phyloP scores from a whole-genome alignment of 2,113 vertebrate genomes.

The Pan paniscus region DNA sequence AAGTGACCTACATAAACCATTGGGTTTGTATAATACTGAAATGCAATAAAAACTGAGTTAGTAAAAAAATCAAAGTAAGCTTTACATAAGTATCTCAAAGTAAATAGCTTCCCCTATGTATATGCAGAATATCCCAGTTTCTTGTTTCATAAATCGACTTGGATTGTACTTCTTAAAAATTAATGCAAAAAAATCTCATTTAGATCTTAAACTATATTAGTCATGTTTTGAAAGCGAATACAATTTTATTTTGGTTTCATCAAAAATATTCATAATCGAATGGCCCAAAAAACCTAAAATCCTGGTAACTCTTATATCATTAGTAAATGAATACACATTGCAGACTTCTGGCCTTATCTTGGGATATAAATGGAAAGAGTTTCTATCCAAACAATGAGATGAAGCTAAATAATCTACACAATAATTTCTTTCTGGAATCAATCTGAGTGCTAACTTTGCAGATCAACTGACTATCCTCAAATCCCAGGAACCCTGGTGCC shows the following conservation, averaged over 20 bases:
- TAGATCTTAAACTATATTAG: background rate
- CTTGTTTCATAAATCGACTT: background rate
- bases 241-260: background rate
- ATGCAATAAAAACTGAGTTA: background rate
- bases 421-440: background rate
- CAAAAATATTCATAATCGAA: background rate
- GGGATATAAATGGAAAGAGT: background rate
- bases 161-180: background rate
- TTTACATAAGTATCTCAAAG: background rate
- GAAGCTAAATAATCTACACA: background rate
- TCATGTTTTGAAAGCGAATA: background rate
- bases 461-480: background rate
- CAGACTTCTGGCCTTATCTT: background rate
- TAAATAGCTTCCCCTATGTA: background rate
- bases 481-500: background rate
- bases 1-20: background rate
- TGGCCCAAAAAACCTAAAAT: background rate
- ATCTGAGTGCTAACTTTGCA: background rate
- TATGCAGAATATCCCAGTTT: background rate
- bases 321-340: background rate
- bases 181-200: background rate
- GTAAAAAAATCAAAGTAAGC: background rate
- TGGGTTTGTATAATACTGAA: background rate
- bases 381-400: background rate
- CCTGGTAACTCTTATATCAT: background rate